Base-by-base conservation (phyloP, 2,797 vertebrate species). In the Chelidonichthys spinosus region DNA sequence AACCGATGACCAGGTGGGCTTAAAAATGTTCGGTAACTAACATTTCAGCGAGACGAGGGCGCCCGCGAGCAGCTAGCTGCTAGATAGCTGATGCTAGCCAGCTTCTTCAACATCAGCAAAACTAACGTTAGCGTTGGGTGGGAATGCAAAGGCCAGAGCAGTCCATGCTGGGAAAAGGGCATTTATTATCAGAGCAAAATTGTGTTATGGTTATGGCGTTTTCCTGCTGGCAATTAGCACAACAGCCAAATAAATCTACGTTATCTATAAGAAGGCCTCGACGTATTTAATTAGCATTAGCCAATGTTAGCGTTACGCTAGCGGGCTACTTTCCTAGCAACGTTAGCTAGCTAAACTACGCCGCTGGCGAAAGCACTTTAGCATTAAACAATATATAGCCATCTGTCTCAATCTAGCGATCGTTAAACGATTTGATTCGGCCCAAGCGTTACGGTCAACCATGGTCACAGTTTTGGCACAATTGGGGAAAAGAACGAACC, bases 21-120 rank as follows among this genome's bases (percentile, higher is more conserved):
- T 10, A 39, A 40, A 15, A 50, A 43, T 58, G 53, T 18, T 80
- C 3, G 17, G 32, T 7, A 6, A 50, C 50, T 11, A 77, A 63
- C 36, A 54, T 74, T 80, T 69, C 9, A 74, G 83, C 89, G 85
- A 25, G 81, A 83, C 85, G 89, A 88, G 88, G 82, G 89, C 92
- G 87, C 90, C 81, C 87, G 78, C 85, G 42, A 90, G 74, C 69
- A 73, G 81, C 71, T 86, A 90, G 83, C 82, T 78, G 46, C 18
- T 56, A 55, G 87, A 72, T 86, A 89, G 72, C 83, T 81, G 32
- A 7, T 61, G 75, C 64, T 91, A 89, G 86, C 87, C 40, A 59
- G 82, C 72, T 67, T 67, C 63, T 80, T 83, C 74, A 86, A 63
- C 81, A 81, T 72, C 72, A 83, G 86, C 68, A 65, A 53, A 82